phyloP scores from a whole-genome alignment of 2,888 invertebrate genomes.

The Sesia bembeciformis region DNA sequence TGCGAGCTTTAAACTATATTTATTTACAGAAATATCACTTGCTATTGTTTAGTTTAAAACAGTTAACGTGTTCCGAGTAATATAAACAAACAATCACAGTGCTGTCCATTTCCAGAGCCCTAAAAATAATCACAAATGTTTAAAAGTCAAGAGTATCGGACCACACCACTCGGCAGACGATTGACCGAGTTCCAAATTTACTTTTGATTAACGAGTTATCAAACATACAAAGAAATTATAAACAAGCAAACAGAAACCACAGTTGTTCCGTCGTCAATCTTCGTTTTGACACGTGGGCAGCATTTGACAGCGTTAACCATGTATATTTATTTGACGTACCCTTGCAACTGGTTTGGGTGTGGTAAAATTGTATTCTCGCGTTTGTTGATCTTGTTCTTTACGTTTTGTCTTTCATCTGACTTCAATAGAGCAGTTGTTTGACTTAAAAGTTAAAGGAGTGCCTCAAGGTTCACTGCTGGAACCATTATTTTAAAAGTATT shows the following conservation, averaged over 20 bases:
- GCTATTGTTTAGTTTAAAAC: too few relatives aligned
- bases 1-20: too few relatives aligned
- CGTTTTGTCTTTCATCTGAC: not conserved
- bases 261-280: conserved; percentile 40
- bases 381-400: not conserved
- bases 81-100: not conserved
- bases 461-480: not conserved
- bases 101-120: not conserved
- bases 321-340: not conserved
- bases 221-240: conserved; percentile 27
- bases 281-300: conserved; percentile 27
- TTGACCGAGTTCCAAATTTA: conserved; percentile 42
- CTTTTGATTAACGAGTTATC: conserved; percentile 28
- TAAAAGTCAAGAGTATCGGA: conserved; percentile 1
- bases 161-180: conserved; percentile 20
- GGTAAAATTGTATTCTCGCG: not conserved
- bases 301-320: conserved; percentile 31
- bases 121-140: not conserved
- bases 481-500: not conserved
- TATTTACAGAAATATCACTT: too few relatives aligned
- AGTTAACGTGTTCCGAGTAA: not conserved
- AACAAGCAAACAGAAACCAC: conserved; percentile 18
- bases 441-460: not conserved
- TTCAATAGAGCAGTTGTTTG: not conserved
- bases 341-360: conserved; percentile 1